phyloP scores from a whole-genome alignment of 2,888 invertebrate genomes.

The Drosophila pseudotakahashii region DNA sequence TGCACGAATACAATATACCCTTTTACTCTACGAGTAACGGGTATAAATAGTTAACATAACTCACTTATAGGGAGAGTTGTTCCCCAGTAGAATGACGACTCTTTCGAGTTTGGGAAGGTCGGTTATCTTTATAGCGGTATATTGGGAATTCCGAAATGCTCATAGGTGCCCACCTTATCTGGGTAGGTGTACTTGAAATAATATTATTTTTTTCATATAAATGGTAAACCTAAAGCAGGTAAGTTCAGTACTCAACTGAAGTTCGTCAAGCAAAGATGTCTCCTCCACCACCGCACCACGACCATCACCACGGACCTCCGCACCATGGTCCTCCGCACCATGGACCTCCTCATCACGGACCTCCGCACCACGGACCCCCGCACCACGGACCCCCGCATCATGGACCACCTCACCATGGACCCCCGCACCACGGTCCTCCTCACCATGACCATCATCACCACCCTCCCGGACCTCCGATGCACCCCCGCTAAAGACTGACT shows the following conservation, averaged over 20 bases:
- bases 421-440: slow-evolving; percentile 37
- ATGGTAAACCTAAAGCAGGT: neutral
- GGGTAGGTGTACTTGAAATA: slow-evolving; percentile 14
- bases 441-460: slow-evolving; percentile 36
- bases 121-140: slow-evolving; percentile 35
- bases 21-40: too few species aligned
- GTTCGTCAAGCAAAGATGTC: slow-evolving; percentile 31
- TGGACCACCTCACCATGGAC: slow-evolving; percentile 37
- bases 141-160: slow-evolving; percentile 30
- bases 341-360: slow-evolving; percentile 42
- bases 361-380: slow-evolving; percentile 34
- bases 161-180: slow-evolving; percentile 14
- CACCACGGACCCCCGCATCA: slow-evolving; percentile 43
- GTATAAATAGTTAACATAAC: slow-evolving; percentile 10
- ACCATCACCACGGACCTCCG: slow-evolving; percentile 39
- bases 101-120: neutral
- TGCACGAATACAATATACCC: too few species aligned
- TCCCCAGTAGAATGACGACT: slow-evolving; percentile 11
- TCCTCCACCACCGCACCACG: slow-evolving; percentile 49
- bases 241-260: slow-evolving; percentile 24
- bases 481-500: slow-evolving; percentile 30
- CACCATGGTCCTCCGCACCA: slow-evolving; percentile 45
- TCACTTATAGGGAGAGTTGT: neutral
- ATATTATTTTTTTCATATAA: slow-evolving; percentile 21
- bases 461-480: slow-evolving; percentile 34